Evolutionary conservation across 2,113 vertebrate genomes (phyloP).

Genomic region (Amblyornis subalaris): DNA sequence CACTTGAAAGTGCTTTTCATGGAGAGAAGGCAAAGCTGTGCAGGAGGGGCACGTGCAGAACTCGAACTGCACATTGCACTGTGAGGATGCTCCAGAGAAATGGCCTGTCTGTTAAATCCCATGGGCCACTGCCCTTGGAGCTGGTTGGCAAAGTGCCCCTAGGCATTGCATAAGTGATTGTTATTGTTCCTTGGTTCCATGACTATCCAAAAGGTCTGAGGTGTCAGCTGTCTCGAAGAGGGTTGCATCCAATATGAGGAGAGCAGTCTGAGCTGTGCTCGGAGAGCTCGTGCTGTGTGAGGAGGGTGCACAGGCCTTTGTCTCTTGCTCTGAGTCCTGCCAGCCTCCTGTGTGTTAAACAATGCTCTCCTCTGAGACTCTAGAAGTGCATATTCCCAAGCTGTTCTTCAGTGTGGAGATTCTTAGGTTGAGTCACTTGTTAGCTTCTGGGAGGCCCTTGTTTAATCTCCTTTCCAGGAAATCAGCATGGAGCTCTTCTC

Average conservation of each 20-base stretch:
- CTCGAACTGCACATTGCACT: fast-evolving
- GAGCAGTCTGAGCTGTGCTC: neutral
- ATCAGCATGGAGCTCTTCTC: fast-evolving
- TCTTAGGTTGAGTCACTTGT: neutral
- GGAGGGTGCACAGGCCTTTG: neutral
- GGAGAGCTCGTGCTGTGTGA: fast-evolving
- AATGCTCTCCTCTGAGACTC: neutral
- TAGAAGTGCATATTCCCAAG: neutral
- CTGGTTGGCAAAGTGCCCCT: neutral
- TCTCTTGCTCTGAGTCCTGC: neutral
- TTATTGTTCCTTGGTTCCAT: neutral
- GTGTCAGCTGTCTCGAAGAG: neutral
- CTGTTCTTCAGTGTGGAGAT: neutral
- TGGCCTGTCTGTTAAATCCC: neutral
- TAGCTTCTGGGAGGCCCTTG: neutral
- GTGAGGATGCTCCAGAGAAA: fast-evolving
- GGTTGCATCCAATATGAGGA: neutral
- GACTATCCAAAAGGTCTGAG: neutral
- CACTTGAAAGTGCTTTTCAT: neutral
- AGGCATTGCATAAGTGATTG: neutral
- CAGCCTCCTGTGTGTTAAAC: neutral
- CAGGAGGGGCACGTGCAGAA: fast-evolving
- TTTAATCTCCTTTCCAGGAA: neutral
- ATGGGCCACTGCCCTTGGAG: neutral
- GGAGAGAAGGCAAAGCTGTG: neutral